These are phyloP conservation scores for Copidosoma aretas DNA, from an alignment of 2,888 invertebrate species.

Conservation along the genomic window DNA sequence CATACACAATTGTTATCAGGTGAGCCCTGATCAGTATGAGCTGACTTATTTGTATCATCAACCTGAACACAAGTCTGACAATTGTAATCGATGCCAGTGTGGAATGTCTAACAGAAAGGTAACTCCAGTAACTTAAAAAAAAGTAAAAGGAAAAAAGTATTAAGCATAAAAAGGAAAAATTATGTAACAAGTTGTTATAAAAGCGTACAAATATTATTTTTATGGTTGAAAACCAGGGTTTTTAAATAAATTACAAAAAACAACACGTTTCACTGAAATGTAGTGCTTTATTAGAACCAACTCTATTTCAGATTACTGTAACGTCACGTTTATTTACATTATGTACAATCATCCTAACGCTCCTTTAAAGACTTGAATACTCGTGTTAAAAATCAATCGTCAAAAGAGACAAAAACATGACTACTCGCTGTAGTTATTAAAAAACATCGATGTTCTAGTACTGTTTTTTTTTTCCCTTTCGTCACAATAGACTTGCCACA, in stretches of 20 bases:
- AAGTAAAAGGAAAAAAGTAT: background rate
- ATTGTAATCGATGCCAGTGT: constrained; percentile 32
- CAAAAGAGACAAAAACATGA: too few species aligned
- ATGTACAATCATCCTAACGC: constrained; percentile 55
- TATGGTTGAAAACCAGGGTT: background rate
- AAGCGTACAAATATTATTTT: too few species aligned
- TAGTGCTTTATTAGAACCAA: constrained; percentile 54
- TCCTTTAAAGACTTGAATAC: constrained; percentile 24
- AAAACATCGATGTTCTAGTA: too few species aligned
- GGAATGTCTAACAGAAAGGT: constrained; percentile 28
- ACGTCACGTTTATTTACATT: constrained; percentile 59
- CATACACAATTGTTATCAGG: constrained; percentile 61
- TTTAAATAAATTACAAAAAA: constrained; percentile 20
- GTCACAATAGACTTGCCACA: too few species aligned
- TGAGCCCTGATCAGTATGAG: constrained; percentile 63
- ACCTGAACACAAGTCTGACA: background rate
- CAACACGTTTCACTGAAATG: constrained; percentile 35
- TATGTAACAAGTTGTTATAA: background rate
- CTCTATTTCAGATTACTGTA: constrained; percentile 46
- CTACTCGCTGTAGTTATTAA: too few species aligned
- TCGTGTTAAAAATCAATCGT: too few species aligned
- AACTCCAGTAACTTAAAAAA: constrained; percentile 33
- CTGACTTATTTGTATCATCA: constrained; percentile 62
- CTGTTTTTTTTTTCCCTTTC: too few species aligned
- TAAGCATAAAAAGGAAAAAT: background rate